Evolutionary conservation across 2,888 invertebrate genomes (phyloP), one percentile per base, ranked within the genome.

Genomic region (Fragum fragum): DNA sequence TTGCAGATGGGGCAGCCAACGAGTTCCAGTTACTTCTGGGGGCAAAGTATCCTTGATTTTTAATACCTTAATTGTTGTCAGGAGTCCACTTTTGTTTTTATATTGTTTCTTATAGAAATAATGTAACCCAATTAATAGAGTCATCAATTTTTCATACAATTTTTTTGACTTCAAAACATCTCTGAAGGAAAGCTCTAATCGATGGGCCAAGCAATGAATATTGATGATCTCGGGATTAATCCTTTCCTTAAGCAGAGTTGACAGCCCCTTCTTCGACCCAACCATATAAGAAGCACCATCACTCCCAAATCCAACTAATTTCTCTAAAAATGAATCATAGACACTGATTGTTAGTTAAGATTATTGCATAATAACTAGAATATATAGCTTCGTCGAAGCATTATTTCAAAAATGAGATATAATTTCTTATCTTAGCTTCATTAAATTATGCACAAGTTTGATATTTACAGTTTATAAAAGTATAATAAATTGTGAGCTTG

Each of bases 281-380:
- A 47, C 47, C 82, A 82, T 82, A 42, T 82, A 73, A 0, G 82
- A 76, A 0, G 79, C 82, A 0, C 82, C 82, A 73, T 82, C 82
- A 36, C 53, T 69, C 1, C 69, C 82, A 29, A 82, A 52, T 6
- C 21, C 82, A 26, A 57, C 23, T 5, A 57, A 23, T 26, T 57
- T 57, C 3, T 3, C 57, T 57, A 14, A 57, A 57, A 57, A 11
- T 3, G 23, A 23, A 57, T 3, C 9, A 57, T 7, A 57, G n/a
- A 57, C 39, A 39, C 6, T 14, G 14, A 39, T 14, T 14, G 6
- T 39, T 39, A 39, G 39, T 9, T 9, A n/a, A 53, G 11, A 21
- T 16, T 53, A 18, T 11, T 11, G 9, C 11, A 53, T n/a, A 11
- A 53, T 7, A 53, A 6, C 6, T n/a, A 53, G n/a, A 6, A n/a